phyloP scores from a whole-genome alignment of 2,797 vertebrate species.

The Pyrocephalus nanus region DNA sequence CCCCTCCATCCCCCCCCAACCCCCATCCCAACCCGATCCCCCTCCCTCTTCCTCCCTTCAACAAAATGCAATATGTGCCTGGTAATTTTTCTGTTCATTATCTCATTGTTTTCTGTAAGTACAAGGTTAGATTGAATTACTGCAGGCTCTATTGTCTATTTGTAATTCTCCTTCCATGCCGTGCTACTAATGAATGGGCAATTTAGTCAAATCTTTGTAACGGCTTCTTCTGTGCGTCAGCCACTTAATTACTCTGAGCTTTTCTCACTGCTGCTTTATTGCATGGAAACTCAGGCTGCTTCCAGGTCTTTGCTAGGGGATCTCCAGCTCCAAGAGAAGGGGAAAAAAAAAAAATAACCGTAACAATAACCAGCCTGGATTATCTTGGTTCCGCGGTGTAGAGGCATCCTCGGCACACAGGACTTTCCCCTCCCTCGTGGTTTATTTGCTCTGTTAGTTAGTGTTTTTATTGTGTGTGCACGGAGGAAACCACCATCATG shows the following conservation, averaged over 20 bases:
- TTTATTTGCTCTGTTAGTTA: background rate
- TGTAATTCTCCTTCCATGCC: slow-evolving; percentile 89
- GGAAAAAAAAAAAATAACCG: background rate
- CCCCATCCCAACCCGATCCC: background rate
- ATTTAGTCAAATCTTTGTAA: slow-evolving; percentile 97
- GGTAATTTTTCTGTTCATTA: slow-evolving; percentile 98
- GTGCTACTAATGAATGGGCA: slow-evolving; percentile 96
- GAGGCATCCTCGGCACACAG: background rate
- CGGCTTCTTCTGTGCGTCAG: slow-evolving; percentile 90
- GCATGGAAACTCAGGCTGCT: slow-evolving; percentile 79
- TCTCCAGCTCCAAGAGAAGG: slow-evolving; percentile 44
- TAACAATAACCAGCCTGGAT: background rate
- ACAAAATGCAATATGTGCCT: slow-evolving; percentile 84
- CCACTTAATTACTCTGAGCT: slow-evolving; percentile 97
- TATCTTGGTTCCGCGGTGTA: background rate
- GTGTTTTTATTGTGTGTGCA: background rate
- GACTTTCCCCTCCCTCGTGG: background rate
- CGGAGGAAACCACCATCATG: background rate
- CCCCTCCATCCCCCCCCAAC: background rate
- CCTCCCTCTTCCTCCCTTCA: slow-evolving; percentile 44
- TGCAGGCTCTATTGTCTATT: slow-evolving; percentile 92
- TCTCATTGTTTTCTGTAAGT: slow-evolving; percentile 99
- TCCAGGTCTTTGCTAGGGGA: slow-evolving; percentile 73
- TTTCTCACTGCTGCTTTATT: slow-evolving; percentile 89
- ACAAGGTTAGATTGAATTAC: slow-evolving; percentile 99